Evolutionary conservation across 2,797 vertebrate species (phyloP), one percentile per base, ranked within the genome.

Genomic region (Tadarida brasiliensis): DNA sequence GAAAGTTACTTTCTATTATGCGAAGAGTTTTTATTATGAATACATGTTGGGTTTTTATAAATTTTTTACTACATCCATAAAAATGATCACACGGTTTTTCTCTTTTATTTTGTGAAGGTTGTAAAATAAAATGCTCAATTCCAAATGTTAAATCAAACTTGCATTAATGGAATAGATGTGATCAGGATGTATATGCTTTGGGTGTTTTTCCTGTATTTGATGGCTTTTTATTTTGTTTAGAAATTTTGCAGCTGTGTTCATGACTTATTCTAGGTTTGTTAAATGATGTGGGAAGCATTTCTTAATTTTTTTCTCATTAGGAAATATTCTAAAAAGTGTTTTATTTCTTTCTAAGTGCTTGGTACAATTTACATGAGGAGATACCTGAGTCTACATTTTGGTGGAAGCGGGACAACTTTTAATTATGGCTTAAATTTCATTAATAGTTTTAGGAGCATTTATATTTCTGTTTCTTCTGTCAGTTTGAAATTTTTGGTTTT

Each of bases 381-480:
- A 28, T 20, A 39, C 2, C 30, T 44, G 26, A 86, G 11, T 90
- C 49, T 78, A 22, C 20, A 78, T 85, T 92, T 73, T 67, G 57
- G 63, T 33, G 6, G 19, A 14, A 14, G 39, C 7, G 8, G 7
- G 20, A 5, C 5, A 67, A 90, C 22, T 67, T 85, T 59, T 26
- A 89, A 80, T 54, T 71, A 47, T 39, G 57, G 17, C 10, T 74
- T 93, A 67, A 49, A 30, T 63, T 65, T 74, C 11, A 44, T 59
- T 51, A 67, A 28, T 59, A 59, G 35, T 49, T 65, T 24, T 10
- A 81, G n/a, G 68, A 59, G 2, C 39, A 33, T 65, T 61, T 54
- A 28, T n/a, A 73, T 88, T 63, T 30, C 47, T 89, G 44, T 67
- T 89, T 95, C 78, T 67, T 67, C 57, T 89, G 16, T 77, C 54